Conservation (phyloP, 2,113 vertebrate genomes). For the zebrafish (Danio rerio) region DNA sequence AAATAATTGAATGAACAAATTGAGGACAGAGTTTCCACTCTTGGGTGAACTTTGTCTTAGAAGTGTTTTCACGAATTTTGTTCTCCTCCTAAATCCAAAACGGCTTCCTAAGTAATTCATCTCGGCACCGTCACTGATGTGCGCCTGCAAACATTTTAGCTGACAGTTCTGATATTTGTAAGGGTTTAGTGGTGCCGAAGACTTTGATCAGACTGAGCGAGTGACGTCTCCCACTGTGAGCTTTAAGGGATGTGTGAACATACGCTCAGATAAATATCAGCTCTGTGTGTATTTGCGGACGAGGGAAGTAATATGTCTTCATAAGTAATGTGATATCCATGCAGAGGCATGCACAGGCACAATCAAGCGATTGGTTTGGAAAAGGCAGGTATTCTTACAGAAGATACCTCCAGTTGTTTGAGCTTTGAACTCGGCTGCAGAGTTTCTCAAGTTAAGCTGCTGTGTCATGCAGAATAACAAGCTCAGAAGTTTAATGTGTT, state of each 20-base stretch:
- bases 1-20: background rate
- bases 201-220: conserved; percentile 46
- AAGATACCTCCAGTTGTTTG: background rate
- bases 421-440: background rate
- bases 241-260: conserved; percentile 31
- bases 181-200: conserved; percentile 27
- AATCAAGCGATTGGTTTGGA: background rate
- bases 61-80: background rate
- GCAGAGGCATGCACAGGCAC: background rate
- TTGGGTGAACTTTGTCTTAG: background rate
- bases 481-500: conserved; percentile 27
- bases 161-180: conserved; percentile 51
- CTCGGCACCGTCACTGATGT: background rate
- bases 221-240: conserved; percentile 8
- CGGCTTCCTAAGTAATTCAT: background rate
- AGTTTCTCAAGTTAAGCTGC: conserved; percentile 6
- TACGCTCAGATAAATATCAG: conserved; percentile 42
- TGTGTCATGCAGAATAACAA: conserved; percentile 19
- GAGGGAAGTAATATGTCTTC: conserved; percentile 42
- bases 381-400: background rate
- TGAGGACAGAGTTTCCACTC: background rate
- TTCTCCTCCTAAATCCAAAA: background rate
- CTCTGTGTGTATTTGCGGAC: conserved; percentile 29
- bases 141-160: background rate
- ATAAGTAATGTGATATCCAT: background rate